phyloP scores from a whole-genome alignment of 2,797 vertebrate species.

The Hybognathus amarus region DNA sequence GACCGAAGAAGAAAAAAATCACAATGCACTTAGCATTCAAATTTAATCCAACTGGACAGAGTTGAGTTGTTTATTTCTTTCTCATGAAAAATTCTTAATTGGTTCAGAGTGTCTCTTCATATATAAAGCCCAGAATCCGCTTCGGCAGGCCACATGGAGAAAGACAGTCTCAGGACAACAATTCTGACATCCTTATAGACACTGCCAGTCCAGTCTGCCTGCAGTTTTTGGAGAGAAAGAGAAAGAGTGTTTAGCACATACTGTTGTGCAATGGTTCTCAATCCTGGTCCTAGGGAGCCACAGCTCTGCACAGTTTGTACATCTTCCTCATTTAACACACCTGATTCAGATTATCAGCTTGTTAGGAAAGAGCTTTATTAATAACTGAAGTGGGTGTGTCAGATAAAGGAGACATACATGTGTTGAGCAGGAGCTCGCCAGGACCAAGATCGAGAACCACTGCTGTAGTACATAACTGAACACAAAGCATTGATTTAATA shows the following conservation, averaged over 20 bases:
- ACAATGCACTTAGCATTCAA: background rate
- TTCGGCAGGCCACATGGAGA: background rate
- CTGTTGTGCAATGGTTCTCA: no score
- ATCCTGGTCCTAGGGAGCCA: no score
- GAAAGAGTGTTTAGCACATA: conserved; percentile 35
- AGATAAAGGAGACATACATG: no score
- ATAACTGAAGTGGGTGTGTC: no score
- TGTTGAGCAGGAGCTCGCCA: no score
- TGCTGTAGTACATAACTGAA: background rate
- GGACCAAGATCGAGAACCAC: no score
- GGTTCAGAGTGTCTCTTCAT: background rate
- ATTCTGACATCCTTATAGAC: background rate
- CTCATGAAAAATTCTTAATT: background rate
- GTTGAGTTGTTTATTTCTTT: background rate
- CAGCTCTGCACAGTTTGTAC: no score
- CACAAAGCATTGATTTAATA: background rate
- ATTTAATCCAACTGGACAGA: conserved; percentile 6
- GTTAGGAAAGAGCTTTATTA: no score
- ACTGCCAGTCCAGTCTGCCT: conserved; percentile 13
- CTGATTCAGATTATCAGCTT: no score
- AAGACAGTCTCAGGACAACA: background rate
- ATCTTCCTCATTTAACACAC: no score
- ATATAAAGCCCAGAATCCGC: background rate
- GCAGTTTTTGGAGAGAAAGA: conserved; percentile 14
- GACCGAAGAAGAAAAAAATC: background rate